A percentile compares a stretch with the other conserved stretches of the same genome.
Conservation (phyloP, 2,888 invertebrate genomes). For the Caenorhabditis doughertyi region DNA sequence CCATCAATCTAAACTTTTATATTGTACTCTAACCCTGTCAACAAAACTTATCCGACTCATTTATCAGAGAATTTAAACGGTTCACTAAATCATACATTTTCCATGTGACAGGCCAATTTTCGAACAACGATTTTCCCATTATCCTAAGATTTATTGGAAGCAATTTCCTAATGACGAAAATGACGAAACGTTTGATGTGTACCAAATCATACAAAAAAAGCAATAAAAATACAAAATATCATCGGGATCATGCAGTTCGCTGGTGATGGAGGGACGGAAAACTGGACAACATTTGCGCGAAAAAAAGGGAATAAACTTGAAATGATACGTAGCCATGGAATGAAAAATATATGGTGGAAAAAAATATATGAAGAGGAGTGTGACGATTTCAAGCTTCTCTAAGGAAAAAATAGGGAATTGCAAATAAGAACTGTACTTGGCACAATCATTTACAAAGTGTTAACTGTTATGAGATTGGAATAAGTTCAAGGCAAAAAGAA, state of each 20-base stretch:
- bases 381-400: background rate
- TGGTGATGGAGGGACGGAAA: background rate
- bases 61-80: slow-evolving; percentile 6
- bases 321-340: slow-evolving; percentile 42
- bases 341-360: background rate
- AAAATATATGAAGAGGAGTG: background rate
- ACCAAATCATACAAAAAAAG: slow-evolving; percentile 22
- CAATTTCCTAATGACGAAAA: slow-evolving; percentile 30
- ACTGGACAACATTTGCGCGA: background rate
- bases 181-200: slow-evolving; percentile 20
- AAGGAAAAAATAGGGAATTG: background rate
- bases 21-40: too few species aligned
- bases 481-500: background rate
- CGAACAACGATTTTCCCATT: slow-evolving; percentile 17
- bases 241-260: slow-evolving; percentile 13
- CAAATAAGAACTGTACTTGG: slow-evolving; percentile 1
- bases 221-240: slow-evolving; percentile 4
- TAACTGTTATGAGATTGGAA: background rate
- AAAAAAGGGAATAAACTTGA: background rate
- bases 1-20: too few species aligned
- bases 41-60: background rate
- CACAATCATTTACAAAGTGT: background rate
- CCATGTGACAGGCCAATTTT: background rate
- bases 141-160: slow-evolving; percentile 45
- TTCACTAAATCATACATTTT: slow-evolving; percentile 1